phyloP scores from a whole-genome alignment of 23 tunicate genomes.

The Trididemnum nubilum region DNA sequence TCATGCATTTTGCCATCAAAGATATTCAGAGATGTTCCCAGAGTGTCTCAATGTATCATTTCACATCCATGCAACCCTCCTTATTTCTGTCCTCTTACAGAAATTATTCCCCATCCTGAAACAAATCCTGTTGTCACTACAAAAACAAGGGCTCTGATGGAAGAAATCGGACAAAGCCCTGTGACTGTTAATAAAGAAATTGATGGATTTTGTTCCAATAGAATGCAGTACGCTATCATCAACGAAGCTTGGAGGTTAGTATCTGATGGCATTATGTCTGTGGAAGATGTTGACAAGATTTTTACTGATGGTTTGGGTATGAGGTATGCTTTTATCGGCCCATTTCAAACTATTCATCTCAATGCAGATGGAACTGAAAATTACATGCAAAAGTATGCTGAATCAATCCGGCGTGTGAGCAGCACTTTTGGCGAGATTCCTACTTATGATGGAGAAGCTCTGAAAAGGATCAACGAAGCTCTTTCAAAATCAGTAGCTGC shows the following conservation, averaged over 20 bases:
- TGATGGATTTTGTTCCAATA: conserved; percentile 84
- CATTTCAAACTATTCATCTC: conserved; percentile 93
- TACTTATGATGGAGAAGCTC: conserved; percentile 52
- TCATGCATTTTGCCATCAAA: conserved; percentile 87
- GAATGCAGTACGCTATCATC: conserved; percentile 88
- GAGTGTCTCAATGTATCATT: conserved; percentile 76
- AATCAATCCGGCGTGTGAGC: conserved; percentile 67
- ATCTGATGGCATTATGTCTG: conserved; percentile 69
- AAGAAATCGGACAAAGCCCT: conserved; percentile 82
- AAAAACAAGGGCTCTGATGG: conserved; percentile 58
- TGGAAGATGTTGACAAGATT: conserved; percentile 88
- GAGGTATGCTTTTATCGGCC: conserved; percentile 98
- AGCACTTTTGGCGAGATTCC: conserved; percentile 75
- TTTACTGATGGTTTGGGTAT: conserved; percentile 74
- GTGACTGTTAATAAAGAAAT: conserved; percentile 73
- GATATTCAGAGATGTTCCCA: conserved; percentile 55
- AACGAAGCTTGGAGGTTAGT: conserved; percentile 93
- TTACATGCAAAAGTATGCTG: conserved; percentile 86
- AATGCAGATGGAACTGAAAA: conserved; percentile 89
- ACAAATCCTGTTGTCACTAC: conserved; percentile 36
- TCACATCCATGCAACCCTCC: conserved; percentile 97
- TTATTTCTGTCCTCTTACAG: conserved; percentile 80
- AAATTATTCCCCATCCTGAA: conserved; percentile 89
- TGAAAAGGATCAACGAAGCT: conserved; percentile 36
- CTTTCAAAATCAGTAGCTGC: conserved; percentile 54